Evolutionary conservation across 2,888 invertebrate species (phyloP), one percentile per base, ranked within the genome.

Genomic region (Tiliacea aurago): DNA sequence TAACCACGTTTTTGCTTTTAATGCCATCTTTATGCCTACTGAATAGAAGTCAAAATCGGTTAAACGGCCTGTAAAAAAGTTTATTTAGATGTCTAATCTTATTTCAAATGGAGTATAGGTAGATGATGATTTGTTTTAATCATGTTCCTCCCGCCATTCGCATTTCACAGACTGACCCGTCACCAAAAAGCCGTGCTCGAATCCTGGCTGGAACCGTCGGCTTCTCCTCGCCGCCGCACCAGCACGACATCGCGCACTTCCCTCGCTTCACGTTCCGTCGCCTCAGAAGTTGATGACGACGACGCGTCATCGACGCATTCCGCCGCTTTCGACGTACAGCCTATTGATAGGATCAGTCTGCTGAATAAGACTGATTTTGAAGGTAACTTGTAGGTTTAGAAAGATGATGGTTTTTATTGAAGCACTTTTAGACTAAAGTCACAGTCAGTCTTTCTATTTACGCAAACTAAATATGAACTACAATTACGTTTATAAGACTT

Each of bases 341-440:
- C 93, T 2, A 93, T 96, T 0, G 96, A 97, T 82, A 93, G 96
- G 23, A 95, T 97, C 81, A 91, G 91, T 53, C 85, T 97, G 37
- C 86, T 97, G 33, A 95, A 96, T 79, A 96, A 95, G 77, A 87
- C 91, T 4, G 93, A 95, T 43, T 96, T 96, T 89, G 93, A 96
- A 89, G 97, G 97, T 96, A 90, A 73, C 49, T 37, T 37, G 2
- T 15, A 33, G 45, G 9, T 33, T 43, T 28, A 18, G 11, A 33
- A 18, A 45, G 3, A 15, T 11, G 9, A 23, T 18, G 2, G 45
- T 28, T 55, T 53, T 28, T 72, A 7, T 55, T 47, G 15, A 47
- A 18, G 18, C 23, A 45, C 58, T 61, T 47, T 71, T 33, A 43
- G 28, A 63, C 2, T 33, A 33, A 2, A 33, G 33, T n/a, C n/a